Conservation (phyloP, 2,888 invertebrate genomes). For the Synanthedon andrenaeformis region DNA sequence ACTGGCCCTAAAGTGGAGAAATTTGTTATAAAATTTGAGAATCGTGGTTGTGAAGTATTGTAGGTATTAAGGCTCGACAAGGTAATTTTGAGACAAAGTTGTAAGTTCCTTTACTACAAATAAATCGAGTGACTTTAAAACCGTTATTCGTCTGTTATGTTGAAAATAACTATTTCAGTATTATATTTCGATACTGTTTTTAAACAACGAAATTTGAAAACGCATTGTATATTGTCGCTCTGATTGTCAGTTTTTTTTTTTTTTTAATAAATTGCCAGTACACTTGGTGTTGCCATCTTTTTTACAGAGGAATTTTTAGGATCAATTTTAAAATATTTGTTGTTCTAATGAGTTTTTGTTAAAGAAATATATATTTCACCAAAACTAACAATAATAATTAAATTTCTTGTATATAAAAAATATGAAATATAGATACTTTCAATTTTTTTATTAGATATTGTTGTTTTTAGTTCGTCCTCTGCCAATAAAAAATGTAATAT, state of each 20-base stretch:
- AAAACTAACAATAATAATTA: too few relatives aligned
- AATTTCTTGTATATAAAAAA: too few relatives aligned
- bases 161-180: slow-evolving; percentile 5
- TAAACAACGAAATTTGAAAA: slow-evolving; percentile 21
- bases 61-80: slow-evolving; percentile 20
- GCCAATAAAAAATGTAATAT: not conserved
- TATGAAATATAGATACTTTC: too few relatives aligned
- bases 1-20: slow-evolving; percentile 17
- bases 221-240: not conserved
- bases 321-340: too few relatives aligned
- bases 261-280: not conserved
- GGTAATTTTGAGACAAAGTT: slow-evolving; percentile 16
- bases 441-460: too few relatives aligned
- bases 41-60: slow-evolving; percentile 61
- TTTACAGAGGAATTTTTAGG: not conserved
- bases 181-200: slow-evolving; percentile 17
- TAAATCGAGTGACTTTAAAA: slow-evolving; percentile 40
- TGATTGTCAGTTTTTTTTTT: not conserved
- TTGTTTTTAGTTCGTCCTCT: too few relatives aligned
- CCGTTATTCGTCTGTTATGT: slow-evolving; percentile 45
- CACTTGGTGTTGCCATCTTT: not conserved
- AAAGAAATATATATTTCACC: too few relatives aligned
- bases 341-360: too few relatives aligned
- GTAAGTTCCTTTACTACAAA: slow-evolving; percentile 41
- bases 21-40: slow-evolving; percentile 25